Percentiles rank a stretch among this genome's conserved stretches.
phyloP scores from a whole-genome alignment of 2,888 invertebrate species.

The Sthenelais limicola region DNA sequence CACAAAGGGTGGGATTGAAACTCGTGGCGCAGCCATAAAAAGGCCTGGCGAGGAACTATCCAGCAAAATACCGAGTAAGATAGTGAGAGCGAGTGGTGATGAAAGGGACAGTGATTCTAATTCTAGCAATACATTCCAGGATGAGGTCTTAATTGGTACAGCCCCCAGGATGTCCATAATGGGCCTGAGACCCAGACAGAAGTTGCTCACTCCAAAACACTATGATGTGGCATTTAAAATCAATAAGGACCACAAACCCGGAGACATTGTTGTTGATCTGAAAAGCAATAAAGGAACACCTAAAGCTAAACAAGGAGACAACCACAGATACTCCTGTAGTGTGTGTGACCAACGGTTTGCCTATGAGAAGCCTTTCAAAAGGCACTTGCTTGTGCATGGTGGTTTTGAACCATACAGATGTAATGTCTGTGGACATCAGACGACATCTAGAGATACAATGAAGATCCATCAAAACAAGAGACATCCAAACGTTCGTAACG shows the following conservation, averaged over 20 bases:
- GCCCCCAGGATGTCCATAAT: slow-evolving; percentile 19
- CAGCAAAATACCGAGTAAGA: too few species aligned
- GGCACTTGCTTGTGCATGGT: slow-evolving; percentile 26
- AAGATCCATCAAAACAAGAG: slow-evolving; percentile 27
- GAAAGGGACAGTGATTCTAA: too few species aligned
- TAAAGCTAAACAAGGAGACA: slow-evolving; percentile 26
- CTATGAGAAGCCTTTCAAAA: slow-evolving; percentile 31
- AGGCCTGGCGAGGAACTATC: too few species aligned
- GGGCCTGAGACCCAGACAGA: neutral
- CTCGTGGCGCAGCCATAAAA: too few species aligned
- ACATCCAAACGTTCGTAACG: neutral
- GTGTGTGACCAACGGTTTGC: slow-evolving; percentile 29
- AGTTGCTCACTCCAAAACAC: neutral
- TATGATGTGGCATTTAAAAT: slow-evolving; percentile 9
- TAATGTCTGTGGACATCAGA: slow-evolving; percentile 27
- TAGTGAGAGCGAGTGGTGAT: too few species aligned
- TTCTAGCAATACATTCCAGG: too few species aligned
- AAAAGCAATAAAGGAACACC: slow-evolving; percentile 26
- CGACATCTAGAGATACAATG: slow-evolving; percentile 18
- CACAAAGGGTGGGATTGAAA: too few species aligned
- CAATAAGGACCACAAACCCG: too few species aligned
- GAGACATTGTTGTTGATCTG: too few species aligned
- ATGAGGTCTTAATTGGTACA: neutral
- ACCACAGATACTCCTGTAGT: slow-evolving; percentile 8
- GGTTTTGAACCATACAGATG: slow-evolving; percentile 24